phyloP scores from a whole-genome alignment of 2,113 vertebrate species.

The Brachirus orientalis region DNA sequence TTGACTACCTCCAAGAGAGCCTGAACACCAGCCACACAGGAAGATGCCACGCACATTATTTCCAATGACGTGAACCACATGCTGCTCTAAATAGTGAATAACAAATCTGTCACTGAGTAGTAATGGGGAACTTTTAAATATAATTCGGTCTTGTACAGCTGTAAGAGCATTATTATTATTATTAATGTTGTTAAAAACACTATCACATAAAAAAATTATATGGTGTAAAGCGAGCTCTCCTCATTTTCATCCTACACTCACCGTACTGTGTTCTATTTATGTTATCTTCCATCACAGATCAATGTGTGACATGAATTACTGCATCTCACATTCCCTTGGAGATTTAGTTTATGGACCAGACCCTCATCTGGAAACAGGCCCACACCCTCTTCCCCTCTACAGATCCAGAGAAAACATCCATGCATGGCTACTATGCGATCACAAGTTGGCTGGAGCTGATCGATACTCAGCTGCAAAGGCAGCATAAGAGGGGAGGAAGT shows the following conservation, averaged over 20 bases:
- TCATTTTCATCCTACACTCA: constrained; percentile 49
- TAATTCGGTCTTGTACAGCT: constrained; percentile 34
- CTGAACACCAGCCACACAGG: constrained; percentile 71
- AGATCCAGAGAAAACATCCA: constrained; percentile 52
- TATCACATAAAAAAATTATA: constrained; percentile 54
- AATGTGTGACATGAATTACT: constrained; percentile 74
- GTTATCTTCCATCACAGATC: constrained; percentile 68
- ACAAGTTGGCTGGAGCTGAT: constrained; percentile 69
- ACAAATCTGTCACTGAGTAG: constrained; percentile 25
- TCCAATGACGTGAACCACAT: constrained; percentile 7
- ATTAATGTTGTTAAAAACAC: constrained; percentile 25
- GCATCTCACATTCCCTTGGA: constrained; percentile 55
- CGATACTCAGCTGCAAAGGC: constrained; percentile 70
- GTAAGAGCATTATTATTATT: constrained; percentile 38
- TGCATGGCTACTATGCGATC: constrained; percentile 57
- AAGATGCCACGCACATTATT: constrained; percentile 24
- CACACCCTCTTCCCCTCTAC: constrained; percentile 25
- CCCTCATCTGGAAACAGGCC: constrained; percentile 31
- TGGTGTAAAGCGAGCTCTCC: constrained; percentile 40
- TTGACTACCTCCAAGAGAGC: constrained; percentile 98
- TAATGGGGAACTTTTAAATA: constrained; percentile 34
- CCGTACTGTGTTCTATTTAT: constrained; percentile 64
- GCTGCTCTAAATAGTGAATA: constrained; percentile 12
- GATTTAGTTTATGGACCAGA: constrained; percentile 61
- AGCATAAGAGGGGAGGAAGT: constrained; percentile 60